Percentiles rank a stretch among this genome's conserved stretches.
Evolutionary conservation across 1,140 invertebrate genomes (phyloP).

Genomic region (Caenorhabditis elegans): DNA sequence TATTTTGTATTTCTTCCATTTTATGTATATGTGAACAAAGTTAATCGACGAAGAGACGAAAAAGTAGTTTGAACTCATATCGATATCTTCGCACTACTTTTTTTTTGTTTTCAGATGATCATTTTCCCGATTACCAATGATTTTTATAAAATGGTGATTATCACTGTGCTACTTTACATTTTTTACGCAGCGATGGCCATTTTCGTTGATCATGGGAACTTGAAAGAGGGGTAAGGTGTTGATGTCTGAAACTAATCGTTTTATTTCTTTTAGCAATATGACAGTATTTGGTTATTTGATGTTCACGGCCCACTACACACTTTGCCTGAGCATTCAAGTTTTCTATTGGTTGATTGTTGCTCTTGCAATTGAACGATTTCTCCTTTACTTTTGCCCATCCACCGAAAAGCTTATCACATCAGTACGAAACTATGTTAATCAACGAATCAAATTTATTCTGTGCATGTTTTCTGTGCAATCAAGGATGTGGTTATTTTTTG

Average conservation of each 20-base stretch:
- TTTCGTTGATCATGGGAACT: not conserved
- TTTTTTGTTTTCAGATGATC: not conserved
- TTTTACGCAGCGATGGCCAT: too few relatives aligned
- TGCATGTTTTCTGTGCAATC: not conserved
- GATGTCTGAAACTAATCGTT: too few relatives aligned
- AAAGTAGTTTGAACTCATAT: not conserved
- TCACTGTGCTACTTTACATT: too few relatives aligned
- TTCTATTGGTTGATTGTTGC: not conserved
- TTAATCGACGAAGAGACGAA: not conserved
- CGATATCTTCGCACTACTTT: not conserved
- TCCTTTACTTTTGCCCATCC: not conserved
- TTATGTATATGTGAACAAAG: not conserved
- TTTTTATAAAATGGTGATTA: constrained; percentile 2
- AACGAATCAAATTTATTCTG: not conserved
- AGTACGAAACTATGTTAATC: not conserved
- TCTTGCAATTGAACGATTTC: not conserved
- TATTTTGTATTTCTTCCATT: not conserved
- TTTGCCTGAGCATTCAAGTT: not conserved
- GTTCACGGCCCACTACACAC: too few relatives aligned
- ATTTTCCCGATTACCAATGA: not conserved
- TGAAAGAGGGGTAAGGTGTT: not conserved
- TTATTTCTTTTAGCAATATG: not conserved
- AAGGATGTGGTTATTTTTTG: too few relatives aligned
- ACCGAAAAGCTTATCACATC: not conserved
- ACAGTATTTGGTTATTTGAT: not conserved